phyloP scores from a whole-genome alignment of 2,113 vertebrate species.

The Eulacestoma nigropectus region DNA sequence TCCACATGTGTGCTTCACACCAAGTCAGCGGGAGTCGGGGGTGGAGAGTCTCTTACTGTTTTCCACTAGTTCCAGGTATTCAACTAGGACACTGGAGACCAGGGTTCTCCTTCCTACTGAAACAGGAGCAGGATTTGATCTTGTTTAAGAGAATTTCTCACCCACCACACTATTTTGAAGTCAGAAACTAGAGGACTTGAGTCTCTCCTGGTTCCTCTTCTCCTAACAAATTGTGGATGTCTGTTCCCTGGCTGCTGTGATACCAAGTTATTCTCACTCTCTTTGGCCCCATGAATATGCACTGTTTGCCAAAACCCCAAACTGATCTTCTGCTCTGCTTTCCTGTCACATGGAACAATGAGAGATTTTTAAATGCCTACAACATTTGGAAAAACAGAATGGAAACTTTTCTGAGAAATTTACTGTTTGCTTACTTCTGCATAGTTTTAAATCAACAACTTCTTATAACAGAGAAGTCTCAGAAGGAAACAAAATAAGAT shows the following conservation, averaged over 20 bases:
- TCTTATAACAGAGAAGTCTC: not conserved
- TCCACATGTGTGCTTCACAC: not conserved
- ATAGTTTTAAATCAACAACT: not conserved
- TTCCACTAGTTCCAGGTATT: not conserved
- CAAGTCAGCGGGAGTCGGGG: fast-evolving
- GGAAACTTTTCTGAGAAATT: not conserved
- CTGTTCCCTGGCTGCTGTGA: not conserved
- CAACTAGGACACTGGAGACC: not conserved
- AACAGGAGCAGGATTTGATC: not conserved
- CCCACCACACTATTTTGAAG: not conserved
- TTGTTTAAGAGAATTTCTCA: not conserved
- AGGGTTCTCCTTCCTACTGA: not conserved
- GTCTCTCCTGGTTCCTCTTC: not conserved
- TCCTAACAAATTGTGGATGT: not conserved
- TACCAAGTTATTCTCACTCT: not conserved
- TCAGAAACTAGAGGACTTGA: not conserved
- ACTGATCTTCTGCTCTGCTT: not conserved
- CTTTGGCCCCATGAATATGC: not conserved
- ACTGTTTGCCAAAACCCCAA: not conserved
- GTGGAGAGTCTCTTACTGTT: not conserved
- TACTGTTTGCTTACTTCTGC: not conserved
- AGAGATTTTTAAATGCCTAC: not conserved
- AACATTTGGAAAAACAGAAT: not conserved
- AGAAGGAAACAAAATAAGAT: not conserved
- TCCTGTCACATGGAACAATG: not conserved